Evolutionary conservation across 2,888 invertebrate species (phyloP).

Genomic region (Cephus pulcher): DNA sequence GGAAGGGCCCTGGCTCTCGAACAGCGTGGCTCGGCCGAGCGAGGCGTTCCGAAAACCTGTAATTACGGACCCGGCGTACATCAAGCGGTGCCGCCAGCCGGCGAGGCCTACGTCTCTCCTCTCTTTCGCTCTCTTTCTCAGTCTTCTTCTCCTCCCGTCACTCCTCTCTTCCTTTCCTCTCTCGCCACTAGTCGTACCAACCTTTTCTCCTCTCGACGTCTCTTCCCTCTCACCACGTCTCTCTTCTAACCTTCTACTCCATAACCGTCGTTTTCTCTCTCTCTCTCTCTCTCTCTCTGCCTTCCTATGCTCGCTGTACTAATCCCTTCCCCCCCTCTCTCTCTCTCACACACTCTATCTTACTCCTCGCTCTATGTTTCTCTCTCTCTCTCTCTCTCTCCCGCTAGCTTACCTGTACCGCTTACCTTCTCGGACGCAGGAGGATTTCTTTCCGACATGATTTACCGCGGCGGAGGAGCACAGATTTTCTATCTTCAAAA

Average conservation of each 20-base stretch:
- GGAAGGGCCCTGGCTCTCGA: constrained; percentile 32
- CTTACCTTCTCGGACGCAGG: neutral
- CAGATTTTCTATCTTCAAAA: constrained; percentile 23
- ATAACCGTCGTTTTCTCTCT: constrained; percentile 13
- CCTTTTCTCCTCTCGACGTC: constrained; percentile 13
- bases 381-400: constrained; percentile 15
- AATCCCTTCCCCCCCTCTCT: constrained; percentile 28
- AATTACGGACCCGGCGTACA: constrained; percentile 65
- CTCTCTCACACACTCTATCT: neutral
- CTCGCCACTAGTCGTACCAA: constrained; percentile 20
- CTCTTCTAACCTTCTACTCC: constrained; percentile 11
- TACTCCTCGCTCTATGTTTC: constrained; percentile 15
- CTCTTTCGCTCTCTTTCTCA: constrained; percentile 29
- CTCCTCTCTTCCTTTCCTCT: constrained; percentile 31
- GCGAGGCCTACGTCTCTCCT: constrained; percentile 31
- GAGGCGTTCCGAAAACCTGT: constrained; percentile 63
- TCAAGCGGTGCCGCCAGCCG: constrained; percentile 63
- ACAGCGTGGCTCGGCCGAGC: constrained; percentile 50
- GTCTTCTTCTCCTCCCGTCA: constrained; percentile 41
- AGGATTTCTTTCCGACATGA: constrained; percentile 10
- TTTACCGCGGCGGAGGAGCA: constrained; percentile 18
- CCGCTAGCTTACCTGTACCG: neutral
- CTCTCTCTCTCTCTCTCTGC: constrained; percentile 15
- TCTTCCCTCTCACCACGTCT: constrained; percentile 11
- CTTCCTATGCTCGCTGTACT: constrained; percentile 26